Conservation (phyloP, 2,888 invertebrate genomes). For the Zeuzera pyrina region DNA sequence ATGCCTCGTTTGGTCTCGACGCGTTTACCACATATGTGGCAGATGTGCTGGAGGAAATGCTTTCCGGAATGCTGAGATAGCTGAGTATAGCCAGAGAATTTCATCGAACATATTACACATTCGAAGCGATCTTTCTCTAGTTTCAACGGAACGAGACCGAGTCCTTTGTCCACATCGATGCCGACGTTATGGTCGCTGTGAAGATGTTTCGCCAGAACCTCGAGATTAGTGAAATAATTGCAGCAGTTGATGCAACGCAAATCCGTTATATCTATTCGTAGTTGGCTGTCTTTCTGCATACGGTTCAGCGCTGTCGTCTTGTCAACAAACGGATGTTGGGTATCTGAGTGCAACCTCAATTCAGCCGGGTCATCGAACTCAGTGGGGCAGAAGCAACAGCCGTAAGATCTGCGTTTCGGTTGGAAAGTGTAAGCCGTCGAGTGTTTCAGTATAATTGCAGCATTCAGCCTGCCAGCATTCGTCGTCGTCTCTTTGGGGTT, state of each 20-base stretch:
- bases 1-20: slow-evolving; percentile 9
- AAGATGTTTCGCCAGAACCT: slow-evolving; percentile 14
- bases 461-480: slow-evolving; percentile 11
- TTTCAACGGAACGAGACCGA: slow-evolving; percentile 14
- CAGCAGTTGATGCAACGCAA: slow-evolving; percentile 13
- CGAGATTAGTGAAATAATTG: slow-evolving; percentile 6
- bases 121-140: slow-evolving; percentile 11
- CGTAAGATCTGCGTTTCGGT: slow-evolving; percentile 5
- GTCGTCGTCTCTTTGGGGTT: slow-evolving; percentile 7
- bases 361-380: slow-evolving; percentile 11
- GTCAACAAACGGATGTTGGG: slow-evolving; percentile 12
- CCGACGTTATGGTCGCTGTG: slow-evolving; percentile 10
- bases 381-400: slow-evolving; percentile 13
- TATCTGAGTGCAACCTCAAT: slow-evolving; percentile 14
- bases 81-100: slow-evolving; percentile 8
- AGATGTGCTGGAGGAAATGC: slow-evolving; percentile 15
- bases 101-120: slow-evolving; percentile 14
- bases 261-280: slow-evolving; percentile 15
- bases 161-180: slow-evolving; percentile 6
- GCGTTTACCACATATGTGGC: slow-evolving; percentile 16
- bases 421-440: slow-evolving; percentile 17
- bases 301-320: slow-evolving; percentile 8
- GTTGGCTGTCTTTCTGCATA: slow-evolving; percentile 3
- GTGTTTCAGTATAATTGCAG: slow-evolving; percentile 13
- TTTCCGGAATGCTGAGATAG: slow-evolving; percentile 14